These are phyloP conservation scores for Octonoba sinensis DNA, from an alignment of 2,888 invertebrate species.

Conservation along the genomic window DNA sequence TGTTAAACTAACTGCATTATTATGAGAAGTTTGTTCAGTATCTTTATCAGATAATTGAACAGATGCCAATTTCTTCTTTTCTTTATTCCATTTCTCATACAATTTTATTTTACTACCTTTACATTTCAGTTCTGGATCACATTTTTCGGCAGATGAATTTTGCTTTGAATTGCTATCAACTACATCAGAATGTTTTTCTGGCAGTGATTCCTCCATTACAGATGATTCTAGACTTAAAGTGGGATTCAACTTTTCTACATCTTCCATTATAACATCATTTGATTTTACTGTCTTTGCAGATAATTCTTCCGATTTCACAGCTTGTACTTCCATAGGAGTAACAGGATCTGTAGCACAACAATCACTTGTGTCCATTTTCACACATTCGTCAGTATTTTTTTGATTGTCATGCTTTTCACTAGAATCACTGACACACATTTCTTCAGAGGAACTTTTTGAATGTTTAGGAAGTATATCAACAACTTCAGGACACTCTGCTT, in stretches of 20 bases:
- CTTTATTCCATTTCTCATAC: slow-evolving; percentile 55
- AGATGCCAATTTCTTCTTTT: slow-evolving; percentile 27
- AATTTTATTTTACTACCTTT: slow-evolving; percentile 47
- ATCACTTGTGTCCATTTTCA: no score
- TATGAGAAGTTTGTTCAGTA: background rate
- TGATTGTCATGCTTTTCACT: no score
- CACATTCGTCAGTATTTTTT: no score
- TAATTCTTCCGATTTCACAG: background rate
- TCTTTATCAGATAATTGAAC: background rate
- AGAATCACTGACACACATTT: no score
- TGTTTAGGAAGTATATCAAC: no score
- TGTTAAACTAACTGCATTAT: no score
- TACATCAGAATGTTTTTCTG: no score
- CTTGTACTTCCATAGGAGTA: background rate
- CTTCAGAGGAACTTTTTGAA: no score
- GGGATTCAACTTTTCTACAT: background rate
- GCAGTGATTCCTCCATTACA: no score
- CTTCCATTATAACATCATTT: slow-evolving; percentile 28
- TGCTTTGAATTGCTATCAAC: no score
- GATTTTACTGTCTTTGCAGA: background rate
- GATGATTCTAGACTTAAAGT: no score
- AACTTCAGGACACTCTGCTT: no score
- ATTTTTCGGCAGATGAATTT: background rate
- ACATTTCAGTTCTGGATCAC: slow-evolving; percentile 16
- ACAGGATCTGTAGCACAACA: background rate